Evolutionary conservation across 2,888 invertebrate genomes (phyloP), one percentile per base, ranked within the genome.

Genomic region (Buathra laborator): DNA sequence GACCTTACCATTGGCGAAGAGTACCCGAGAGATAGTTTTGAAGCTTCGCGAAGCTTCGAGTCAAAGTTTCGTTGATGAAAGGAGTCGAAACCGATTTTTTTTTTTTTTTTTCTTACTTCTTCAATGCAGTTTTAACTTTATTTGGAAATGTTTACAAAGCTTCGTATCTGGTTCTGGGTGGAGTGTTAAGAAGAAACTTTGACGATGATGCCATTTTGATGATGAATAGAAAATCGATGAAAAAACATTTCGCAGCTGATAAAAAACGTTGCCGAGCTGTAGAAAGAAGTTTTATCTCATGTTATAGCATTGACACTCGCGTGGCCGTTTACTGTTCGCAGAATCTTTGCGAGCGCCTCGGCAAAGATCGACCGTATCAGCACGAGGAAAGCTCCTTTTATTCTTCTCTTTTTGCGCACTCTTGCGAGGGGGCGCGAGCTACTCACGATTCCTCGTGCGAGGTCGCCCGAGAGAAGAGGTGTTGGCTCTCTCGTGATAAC

Each of bases 401-500:
- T 46, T 62, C 44, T 48, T 62, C 32, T 83, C 29, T 43, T n/a
- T 51, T 77, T 71, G 68, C 72, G 48, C 53, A 3, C 59, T 53
- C 24, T 48, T n/a, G 70, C 62, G 56, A 70, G 75, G 51, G 37
- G 19, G 48, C 74, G 68, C 81, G 68, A 66, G 37, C 37, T 37
- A 5, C 46, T 44, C 77, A 67, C 77, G 77, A 77, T 77, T 77
- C 67, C 62, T 77, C 74, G 62, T 43, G 48, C 53, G 72, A 68
- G 76, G 16, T 78, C 70, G 64, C 56, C 29, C 59, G 59, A 29
- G 32, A 29, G 43, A 70, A 70, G 81, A 87, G 86, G 87, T 85
- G 86, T 87, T 85, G 85, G 84, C 81, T 81, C 64, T 74, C 78
- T 76, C 68, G 84, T 82, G 86, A 87, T 84, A 87, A 86, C 85